Base-by-base conservation (phyloP, 1,140 invertebrate species). In the Diuraphis noxia region DNA sequence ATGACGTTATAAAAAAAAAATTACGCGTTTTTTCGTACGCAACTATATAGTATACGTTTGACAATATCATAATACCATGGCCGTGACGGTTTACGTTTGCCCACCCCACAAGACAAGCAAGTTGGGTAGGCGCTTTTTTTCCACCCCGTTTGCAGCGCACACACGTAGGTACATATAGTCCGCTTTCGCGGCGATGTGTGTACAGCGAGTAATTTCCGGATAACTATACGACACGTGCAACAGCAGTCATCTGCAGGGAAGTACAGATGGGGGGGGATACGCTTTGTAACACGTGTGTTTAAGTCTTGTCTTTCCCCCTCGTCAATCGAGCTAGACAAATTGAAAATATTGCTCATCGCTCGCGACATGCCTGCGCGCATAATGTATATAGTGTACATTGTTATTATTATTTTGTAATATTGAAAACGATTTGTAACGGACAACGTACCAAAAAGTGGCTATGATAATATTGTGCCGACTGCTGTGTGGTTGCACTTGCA, bases 61-160 rank as follows among this genome's bases (percentile, higher is more conserved):
- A 84, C 5, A n/a, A n/a, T n/a, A n/a, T n/a, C n/a, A n/a, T n/a
- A n/a, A n/a, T 43, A 30, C 41, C 30, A 46, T 19, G 13, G 41
- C 82, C 82, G 41, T 84, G 82, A 84, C 81, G 81, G 30, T 84
- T 34, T 3, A 43, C 40, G 36, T 41, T 19, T 43, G 82, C 82
- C 82, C 40, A 21, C 82, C 82, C 40, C 46, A n/a, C n/a, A n/a
- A 4, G 46, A 7, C 46, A 49, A 21, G 43, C 41, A 30, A 84
- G n/a, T 84, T 23, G 17, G 30, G 7, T n/a, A 30, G 13, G 30
- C 30, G 82, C 41, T 43, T 84, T 84, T 79, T 84, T 84, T 84
- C 41, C 82, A 84, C 82, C 82, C 82, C 82, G 82, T 84, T 84
- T 84, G 30, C 17, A 21, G 41, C 82, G 82, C 82, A n/a, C 82